A percentile compares a stretch with the other conserved stretches of the same genome.
Evolutionary conservation across 2,888 invertebrate genomes (phyloP).

Genomic region (Unio delphinus): DNA sequence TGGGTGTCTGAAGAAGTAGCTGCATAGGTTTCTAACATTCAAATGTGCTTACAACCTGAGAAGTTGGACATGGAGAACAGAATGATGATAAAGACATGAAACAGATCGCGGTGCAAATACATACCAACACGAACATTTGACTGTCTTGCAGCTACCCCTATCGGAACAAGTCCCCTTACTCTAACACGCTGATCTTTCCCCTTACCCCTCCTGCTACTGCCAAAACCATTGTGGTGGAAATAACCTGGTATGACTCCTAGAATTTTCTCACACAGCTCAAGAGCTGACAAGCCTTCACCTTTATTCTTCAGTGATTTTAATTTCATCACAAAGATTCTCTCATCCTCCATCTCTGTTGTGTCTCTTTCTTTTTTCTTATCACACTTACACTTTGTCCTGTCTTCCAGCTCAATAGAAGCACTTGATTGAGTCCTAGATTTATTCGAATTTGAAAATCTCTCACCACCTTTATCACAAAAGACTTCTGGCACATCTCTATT

Average conservation of each 20-base stretch:
- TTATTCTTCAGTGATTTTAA: constrained; percentile 8
- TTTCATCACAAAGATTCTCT: constrained; percentile 13
- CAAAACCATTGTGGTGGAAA: constrained; percentile 17
- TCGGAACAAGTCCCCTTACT: constrained; percentile 39
- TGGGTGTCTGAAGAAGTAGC: no score
- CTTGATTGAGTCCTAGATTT: no score
- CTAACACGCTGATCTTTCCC: constrained; percentile 26
- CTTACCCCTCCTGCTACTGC: constrained; percentile 11
- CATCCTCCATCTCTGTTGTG: not conserved
- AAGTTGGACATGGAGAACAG: no score
- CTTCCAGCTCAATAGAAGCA: no score
- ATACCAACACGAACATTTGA: constrained; percentile 44
- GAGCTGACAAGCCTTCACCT: constrained; percentile 12
- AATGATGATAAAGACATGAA: not conserved
- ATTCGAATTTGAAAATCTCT: no score
- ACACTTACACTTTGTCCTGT: constrained; percentile 19
- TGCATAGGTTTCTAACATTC: no score
- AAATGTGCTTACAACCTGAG: no score
- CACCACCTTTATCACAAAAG: no score
- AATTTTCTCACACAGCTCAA: constrained; percentile 27
- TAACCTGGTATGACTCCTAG: constrained; percentile 35
- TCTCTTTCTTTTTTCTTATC: constrained; percentile 4
- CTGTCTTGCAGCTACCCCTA: constrained; percentile 40
- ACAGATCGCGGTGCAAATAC: not conserved
- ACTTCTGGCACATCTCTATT: no score